Conservation (phyloP, 1,140 invertebrate species). For the Drosophila punjabiensis region DNA sequence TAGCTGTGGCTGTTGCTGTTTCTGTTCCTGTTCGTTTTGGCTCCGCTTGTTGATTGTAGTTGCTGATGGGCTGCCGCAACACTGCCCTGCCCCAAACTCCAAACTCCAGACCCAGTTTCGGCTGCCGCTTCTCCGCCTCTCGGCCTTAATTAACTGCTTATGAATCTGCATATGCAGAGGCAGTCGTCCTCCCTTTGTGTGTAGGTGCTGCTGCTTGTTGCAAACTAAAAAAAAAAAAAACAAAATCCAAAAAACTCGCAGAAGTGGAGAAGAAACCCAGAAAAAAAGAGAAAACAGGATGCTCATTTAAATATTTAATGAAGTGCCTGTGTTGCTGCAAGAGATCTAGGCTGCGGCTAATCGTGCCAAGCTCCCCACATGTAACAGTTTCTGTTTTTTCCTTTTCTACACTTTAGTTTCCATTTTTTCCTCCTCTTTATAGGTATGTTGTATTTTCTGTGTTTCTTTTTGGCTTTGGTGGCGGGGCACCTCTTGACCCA, state of each 20-base stretch:
- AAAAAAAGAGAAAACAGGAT: constrained; percentile 72
- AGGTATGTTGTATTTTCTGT: constrained; percentile 13
- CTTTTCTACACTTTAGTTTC: constrained; percentile 45
- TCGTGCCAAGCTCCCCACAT: constrained; percentile 65
- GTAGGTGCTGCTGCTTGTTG: constrained; percentile 70
- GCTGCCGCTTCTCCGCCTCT: constrained; percentile 35
- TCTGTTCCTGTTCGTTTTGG: constrained; percentile 11
- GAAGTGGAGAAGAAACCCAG: constrained; percentile 35
- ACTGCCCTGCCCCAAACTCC: constrained; percentile 46
- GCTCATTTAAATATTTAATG: constrained; percentile 84
- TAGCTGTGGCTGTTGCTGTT: constrained; percentile 9
- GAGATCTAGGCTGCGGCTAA: constrained; percentile 66
- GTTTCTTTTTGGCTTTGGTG: constrained; percentile 14
- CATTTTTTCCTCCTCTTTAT: constrained; percentile 34
- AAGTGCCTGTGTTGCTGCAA: constrained; percentile 77
- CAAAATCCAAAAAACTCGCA: constrained; percentile 11
- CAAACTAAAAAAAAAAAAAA: constrained; percentile 43
- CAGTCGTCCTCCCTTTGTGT: constrained; percentile 46
- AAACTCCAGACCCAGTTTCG: constrained; percentile 49
- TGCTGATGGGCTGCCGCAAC: constrained; percentile 51
- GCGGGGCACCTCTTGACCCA: constrained; percentile 68
- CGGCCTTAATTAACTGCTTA: constrained; percentile 82
- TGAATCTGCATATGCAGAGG: constrained; percentile 79
- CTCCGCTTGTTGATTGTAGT: constrained; percentile 63
- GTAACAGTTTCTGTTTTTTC: constrained; percentile 62